These are phyloP conservation scores for Macrosoma leucophasiata DNA, from an alignment of 2,888 invertebrate genomes.

Conservation along the genomic window DNA sequence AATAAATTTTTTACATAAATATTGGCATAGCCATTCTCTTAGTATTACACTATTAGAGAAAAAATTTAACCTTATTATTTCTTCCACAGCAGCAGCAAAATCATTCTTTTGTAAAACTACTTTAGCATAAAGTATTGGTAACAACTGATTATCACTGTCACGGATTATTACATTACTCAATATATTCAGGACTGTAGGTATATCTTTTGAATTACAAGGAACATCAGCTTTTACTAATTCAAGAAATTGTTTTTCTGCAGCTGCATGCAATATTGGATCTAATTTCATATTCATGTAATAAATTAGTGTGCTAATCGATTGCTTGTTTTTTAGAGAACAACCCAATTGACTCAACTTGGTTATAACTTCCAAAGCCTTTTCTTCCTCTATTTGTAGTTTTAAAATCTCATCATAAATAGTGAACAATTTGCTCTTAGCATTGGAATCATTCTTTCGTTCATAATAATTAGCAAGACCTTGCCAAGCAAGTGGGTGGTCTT, in stretches of 20 bases:
- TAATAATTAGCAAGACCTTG: slow-evolving; percentile 87
- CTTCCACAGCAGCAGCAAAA: slow-evolving; percentile 34
- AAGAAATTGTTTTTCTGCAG: slow-evolving; percentile 37
- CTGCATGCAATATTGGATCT: slow-evolving; percentile 27
- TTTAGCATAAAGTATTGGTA: slow-evolving; percentile 44
- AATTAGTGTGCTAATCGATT: slow-evolving; percentile 32
- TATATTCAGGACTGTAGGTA: slow-evolving; percentile 31
- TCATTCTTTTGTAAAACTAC: slow-evolving; percentile 39
- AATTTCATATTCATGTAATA: slow-evolving; percentile 30
- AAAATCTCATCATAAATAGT: slow-evolving; percentile 79
- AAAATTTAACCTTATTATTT: slow-evolving; percentile 37
- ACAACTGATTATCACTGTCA: slow-evolving; percentile 33
- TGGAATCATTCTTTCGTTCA: slow-evolving; percentile 73
- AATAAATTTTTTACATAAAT: slow-evolving; percentile 42
- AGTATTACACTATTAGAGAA: slow-evolving; percentile 38
- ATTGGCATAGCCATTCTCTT: slow-evolving; percentile 44
- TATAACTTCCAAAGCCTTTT: slow-evolving; percentile 72
- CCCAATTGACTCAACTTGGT: slow-evolving; percentile 62
- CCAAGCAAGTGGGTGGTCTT: slow-evolving; percentile 78
- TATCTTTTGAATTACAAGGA: slow-evolving; percentile 31
- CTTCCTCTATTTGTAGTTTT: slow-evolving; percentile 77
- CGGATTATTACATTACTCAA: slow-evolving; percentile 32
- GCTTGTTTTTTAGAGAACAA: slow-evolving; percentile 33
- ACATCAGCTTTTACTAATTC: slow-evolving; percentile 38
- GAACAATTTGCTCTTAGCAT: slow-evolving; percentile 71